These are phyloP conservation scores for Matsumyia berberina DNA, from an alignment of 2,888 invertebrate genomes.

Conservation along the genomic window DNA sequence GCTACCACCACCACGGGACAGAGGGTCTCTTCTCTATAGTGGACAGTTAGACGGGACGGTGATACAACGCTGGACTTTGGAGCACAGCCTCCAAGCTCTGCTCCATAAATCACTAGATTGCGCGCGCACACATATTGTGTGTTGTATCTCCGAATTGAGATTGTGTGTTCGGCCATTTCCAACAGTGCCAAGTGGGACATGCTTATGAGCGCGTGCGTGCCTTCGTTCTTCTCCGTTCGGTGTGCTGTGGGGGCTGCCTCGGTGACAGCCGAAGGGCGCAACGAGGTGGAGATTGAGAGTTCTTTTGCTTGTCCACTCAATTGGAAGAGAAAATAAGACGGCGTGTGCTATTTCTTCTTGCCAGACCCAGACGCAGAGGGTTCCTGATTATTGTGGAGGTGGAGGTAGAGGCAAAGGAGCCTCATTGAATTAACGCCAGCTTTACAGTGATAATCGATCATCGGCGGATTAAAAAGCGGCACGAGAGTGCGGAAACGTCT, in stretches of 20 bases:
- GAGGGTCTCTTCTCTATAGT: background rate
- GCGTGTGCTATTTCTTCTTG: constrained; percentile 16
- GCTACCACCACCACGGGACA: constrained; percentile 40
- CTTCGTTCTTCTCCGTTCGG: constrained; percentile 52
- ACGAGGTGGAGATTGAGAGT: constrained; percentile 71
- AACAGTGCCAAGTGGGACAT: constrained; percentile 70
- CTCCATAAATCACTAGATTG: constrained; percentile 71
- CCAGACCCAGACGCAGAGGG: background rate
- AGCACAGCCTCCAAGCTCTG: constrained; percentile 71
- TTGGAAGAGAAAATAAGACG: constrained; percentile 41
- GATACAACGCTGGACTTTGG: constrained; percentile 51
- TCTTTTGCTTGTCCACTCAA: constrained; percentile 54
- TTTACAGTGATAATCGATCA: constrained; percentile 57
- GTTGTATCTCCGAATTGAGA: constrained; percentile 43
- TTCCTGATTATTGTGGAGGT: constrained; percentile 16
- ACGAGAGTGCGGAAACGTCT: constrained; percentile 50
- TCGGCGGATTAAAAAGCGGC: constrained; percentile 46
- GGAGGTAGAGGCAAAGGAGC: constrained; percentile 27
- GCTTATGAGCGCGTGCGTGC: constrained; percentile 73
- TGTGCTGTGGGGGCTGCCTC: constrained; percentile 3
- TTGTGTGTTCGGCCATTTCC: constrained; percentile 52
- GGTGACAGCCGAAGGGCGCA: constrained; percentile 73
- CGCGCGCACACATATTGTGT: constrained; percentile 22
- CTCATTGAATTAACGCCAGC: constrained; percentile 68
- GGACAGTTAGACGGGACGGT: background rate